Base-by-base conservation (phyloP, 2,113 vertebrate species). In the Neodontobutis hainanensis region DNA sequence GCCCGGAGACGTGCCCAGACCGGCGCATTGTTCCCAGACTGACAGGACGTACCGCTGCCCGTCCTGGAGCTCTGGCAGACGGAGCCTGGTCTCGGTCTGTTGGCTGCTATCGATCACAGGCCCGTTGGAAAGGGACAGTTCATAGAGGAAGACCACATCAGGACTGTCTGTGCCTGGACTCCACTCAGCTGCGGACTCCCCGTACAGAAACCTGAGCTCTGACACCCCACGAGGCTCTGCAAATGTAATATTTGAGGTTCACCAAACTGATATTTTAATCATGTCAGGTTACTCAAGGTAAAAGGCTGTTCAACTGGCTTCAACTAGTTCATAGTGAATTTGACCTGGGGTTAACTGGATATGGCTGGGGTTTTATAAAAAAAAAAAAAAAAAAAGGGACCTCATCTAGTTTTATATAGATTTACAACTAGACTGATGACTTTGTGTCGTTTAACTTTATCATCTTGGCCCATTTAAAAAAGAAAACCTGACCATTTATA, bases 11-110 rank as follows among this genome's bases (percentile, higher is more conserved):
- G 46, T 42, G 72, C 77, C 73, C 19, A 14, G 61, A 2, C 64
- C 61, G 0, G 81, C 68, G 12, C 90, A 91, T 12, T 87, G 68
- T 68, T 87, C 88, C 89, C 84, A 88, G 46, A 92, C 80, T 0
- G 85, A 58, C 3, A 92, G 86, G 32, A 75, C 0, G 38, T 90
- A 91, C 5, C n/a, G 36, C 49, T 8, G 47, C 8, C 85, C 85
- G 0, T 69, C 62, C 11, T 75, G 61, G 51, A 91, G 80, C 5
- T 57, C 75, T 0, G 11, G 46, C 6, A 91, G 82, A 1, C 0
- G 70, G 1, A 92, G 65, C 60, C 50, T 5, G 0, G 85, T 9
- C n/a, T 55, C 35, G 0, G n/a, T 62, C 43, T 87, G 12, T 0
- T 36, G 61, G 45, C 78, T 82, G 11, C 46, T 71, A 16, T 65